phyloP scores from a whole-genome alignment of 2,797 vertebrate genomes.

The Manis javanica region DNA sequence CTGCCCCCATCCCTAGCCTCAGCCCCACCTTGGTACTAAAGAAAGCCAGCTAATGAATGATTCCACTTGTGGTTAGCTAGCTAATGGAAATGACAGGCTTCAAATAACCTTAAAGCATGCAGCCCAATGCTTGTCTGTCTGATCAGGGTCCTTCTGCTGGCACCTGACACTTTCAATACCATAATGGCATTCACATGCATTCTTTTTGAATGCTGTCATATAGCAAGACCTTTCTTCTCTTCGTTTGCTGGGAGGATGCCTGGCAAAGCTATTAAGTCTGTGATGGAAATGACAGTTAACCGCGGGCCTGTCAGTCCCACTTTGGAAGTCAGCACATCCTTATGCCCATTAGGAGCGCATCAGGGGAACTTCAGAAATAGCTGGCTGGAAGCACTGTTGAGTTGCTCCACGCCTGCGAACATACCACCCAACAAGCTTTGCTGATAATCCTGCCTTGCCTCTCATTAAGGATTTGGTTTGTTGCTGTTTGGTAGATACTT shows the following conservation, averaged over 20 bases:
- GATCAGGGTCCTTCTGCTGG: slow-evolving; percentile 90
- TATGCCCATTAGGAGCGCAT: slow-evolving; percentile 87
- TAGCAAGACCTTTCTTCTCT: slow-evolving; percentile 88
- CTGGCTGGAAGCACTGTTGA: slow-evolving; percentile 71
- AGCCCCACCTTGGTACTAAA: slow-evolving; percentile 83
- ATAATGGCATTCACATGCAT: slow-evolving; percentile 90
- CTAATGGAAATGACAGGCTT: slow-evolving; percentile 92
- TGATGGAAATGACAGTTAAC: slow-evolving; percentile 91
- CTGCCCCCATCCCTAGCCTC: slow-evolving; percentile 61
- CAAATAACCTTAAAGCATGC: slow-evolving; percentile 89
- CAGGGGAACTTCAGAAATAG: slow-evolving; percentile 84
- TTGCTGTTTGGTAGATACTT: slow-evolving; percentile 68
- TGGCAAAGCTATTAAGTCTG: slow-evolving; percentile 90
- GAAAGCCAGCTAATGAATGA: slow-evolving; percentile 91
- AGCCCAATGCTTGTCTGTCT: slow-evolving; percentile 88
- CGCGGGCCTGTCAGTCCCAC: slow-evolving; percentile 88
- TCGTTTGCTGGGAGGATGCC: slow-evolving; percentile 88
- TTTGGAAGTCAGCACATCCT: slow-evolving; percentile 90
- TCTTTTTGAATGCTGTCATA: slow-evolving; percentile 89
- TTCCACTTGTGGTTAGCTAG: slow-evolving; percentile 88
- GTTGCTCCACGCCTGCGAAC: slow-evolving; percentile 68
- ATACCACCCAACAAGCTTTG: slow-evolving; percentile 73
- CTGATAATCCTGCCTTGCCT: slow-evolving; percentile 68
- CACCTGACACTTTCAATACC: slow-evolving; percentile 90
- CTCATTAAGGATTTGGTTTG: slow-evolving; percentile 62